Percentiles rank a stretch among this genome's conserved stretches.
phyloP scores from a whole-genome alignment of 2,113 vertebrate species.

The Coreoperca whiteheadi region DNA sequence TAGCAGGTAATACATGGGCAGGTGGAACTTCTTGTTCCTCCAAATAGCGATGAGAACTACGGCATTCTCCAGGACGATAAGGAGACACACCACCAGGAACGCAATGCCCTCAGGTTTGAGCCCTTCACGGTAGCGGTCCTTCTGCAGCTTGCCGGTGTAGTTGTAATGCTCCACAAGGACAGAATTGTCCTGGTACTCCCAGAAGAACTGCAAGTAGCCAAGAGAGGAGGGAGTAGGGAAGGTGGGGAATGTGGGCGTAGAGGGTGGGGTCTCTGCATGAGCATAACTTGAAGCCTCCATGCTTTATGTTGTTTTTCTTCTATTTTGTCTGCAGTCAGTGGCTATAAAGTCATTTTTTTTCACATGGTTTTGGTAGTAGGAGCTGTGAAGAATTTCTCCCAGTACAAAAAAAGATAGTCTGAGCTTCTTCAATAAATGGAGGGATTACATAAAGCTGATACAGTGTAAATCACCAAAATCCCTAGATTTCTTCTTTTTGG shows the following conservation, averaged over 20 bases:
- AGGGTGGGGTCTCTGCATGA: slow-evolving; percentile 26
- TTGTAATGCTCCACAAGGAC: slow-evolving; percentile 90
- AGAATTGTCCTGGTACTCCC: slow-evolving; percentile 83
- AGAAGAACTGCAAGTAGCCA: slow-evolving; percentile 73
- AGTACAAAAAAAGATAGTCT: neutral
- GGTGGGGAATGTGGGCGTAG: neutral
- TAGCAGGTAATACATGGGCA: slow-evolving; percentile 92
- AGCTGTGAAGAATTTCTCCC: slow-evolving; percentile 22
- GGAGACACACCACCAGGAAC: slow-evolving; percentile 87
- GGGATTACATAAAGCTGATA: slow-evolving; percentile 29
- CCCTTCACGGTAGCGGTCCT: slow-evolving; percentile 82
- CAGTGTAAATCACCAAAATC: slow-evolving; percentile 26
- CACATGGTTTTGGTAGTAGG: slow-evolving; percentile 17
- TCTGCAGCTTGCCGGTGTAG: slow-evolving; percentile 89
- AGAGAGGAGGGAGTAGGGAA: slow-evolving; percentile 37
- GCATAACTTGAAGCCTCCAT: slow-evolving; percentile 72
- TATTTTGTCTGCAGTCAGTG: slow-evolving; percentile 20
- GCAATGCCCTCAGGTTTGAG: slow-evolving; percentile 85
- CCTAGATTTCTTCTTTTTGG: slow-evolving; percentile 23
- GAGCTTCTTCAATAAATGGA: slow-evolving; percentile 26
- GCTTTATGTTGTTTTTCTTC: slow-evolving; percentile 41
- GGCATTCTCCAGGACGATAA: slow-evolving; percentile 91
- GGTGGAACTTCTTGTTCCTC: slow-evolving; percentile 92
- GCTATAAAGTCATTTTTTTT: slow-evolving; percentile 67
- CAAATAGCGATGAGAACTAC: slow-evolving; percentile 89